Conservation (phyloP, 2,888 invertebrate species). For the Acrobasis consociella region DNA sequence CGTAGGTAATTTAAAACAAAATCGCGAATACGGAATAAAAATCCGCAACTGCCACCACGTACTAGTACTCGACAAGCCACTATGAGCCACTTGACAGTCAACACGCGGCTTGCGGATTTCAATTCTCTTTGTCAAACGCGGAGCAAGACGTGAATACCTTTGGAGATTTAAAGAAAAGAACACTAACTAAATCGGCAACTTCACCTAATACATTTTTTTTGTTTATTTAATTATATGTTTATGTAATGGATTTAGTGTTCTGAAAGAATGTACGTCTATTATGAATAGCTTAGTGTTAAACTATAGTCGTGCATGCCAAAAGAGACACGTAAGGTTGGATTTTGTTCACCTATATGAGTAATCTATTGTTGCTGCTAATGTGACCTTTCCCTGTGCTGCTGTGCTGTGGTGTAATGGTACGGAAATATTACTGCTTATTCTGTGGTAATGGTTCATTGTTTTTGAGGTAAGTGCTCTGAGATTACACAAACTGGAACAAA, state of each 20-base stretch:
- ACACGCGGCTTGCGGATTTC: not conserved
- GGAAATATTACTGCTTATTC: too few species aligned
- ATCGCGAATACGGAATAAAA: not conserved
- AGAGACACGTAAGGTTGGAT: not conserved
- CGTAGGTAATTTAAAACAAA: not conserved
- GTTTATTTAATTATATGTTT: too few species aligned
- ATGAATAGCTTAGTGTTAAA: not conserved
- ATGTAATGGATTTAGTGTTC: too few species aligned
- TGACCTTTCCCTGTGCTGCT: conserved; percentile 27
- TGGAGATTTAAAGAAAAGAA: not conserved
- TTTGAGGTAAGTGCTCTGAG: conserved; percentile 63
- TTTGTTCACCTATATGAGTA: not conserved
- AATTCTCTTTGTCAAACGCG: not conserved
- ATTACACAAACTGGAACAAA: conserved; percentile 71
- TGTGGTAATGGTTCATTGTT: conserved; percentile 73
- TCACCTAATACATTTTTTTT: not conserved
- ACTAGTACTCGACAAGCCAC: not conserved
- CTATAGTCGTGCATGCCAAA: not conserved
- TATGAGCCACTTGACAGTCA: not conserved
- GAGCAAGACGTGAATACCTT: not conserved
- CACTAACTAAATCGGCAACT: not conserved
- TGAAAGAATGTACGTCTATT: too few species aligned
- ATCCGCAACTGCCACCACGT: not conserved
- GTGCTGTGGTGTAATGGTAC: too few species aligned
- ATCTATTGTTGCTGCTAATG: conserved; percentile 24